Evolutionary conservation across 2,797 vertebrate species (phyloP).

Genomic region (Tolypeutes matacus): DNA sequence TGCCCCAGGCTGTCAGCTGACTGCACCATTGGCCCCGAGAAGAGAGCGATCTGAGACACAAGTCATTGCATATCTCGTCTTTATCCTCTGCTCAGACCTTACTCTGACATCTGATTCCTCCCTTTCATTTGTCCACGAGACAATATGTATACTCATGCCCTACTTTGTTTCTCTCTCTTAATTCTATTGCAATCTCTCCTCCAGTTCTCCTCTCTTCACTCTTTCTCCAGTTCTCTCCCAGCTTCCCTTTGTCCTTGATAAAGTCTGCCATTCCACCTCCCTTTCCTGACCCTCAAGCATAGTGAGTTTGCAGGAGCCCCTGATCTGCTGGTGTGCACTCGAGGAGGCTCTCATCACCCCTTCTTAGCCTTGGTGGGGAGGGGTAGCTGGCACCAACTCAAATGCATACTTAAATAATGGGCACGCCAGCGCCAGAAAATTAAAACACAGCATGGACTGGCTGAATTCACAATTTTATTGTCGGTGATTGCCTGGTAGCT

Average conservation of each 20-base stretch:
- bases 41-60: neutral
- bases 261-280: constrained; percentile 50
- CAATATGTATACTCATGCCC: neutral
- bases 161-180: neutral
- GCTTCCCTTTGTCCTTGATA: neutral
- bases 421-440: constrained; percentile 83
- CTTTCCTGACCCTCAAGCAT: neutral
- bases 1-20: too few species aligned
- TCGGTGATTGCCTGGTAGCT: constrained; percentile 85
- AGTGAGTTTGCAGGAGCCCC: neutral
- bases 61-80: neutral
- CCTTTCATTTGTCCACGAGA: neutral
- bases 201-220: neutral
- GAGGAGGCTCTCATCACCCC: constrained; percentile 49
- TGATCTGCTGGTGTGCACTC: neutral
- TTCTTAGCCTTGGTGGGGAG: constrained; percentile 55
- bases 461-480: constrained; percentile 84
- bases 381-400: constrained; percentile 70
- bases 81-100: neutral
- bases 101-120: neutral
- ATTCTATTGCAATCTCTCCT: neutral
- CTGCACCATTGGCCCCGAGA: neutral
- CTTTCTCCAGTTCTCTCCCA: neutral
- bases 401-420: constrained; percentile 79
- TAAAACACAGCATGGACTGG: constrained; percentile 83